A percentile compares a stretch with the other conserved stretches of the same genome.
Conservation (phyloP, 2,113 vertebrate genomes). For the Psammodynastes pulverulentus region DNA sequence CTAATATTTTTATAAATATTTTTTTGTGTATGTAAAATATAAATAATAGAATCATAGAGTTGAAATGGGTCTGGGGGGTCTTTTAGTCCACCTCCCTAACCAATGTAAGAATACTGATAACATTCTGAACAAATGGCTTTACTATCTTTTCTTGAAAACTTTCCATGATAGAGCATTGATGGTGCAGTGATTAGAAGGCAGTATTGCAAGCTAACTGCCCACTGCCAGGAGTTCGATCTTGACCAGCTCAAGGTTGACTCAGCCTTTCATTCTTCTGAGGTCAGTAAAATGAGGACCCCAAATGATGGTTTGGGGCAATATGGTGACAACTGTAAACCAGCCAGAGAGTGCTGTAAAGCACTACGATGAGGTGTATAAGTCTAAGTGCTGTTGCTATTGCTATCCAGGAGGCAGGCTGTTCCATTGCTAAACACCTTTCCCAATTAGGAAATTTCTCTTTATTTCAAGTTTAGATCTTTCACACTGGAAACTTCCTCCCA, state of each 20-base stretch:
- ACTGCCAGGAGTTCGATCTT: neutral
- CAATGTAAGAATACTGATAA: neutral
- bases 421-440: neutral
- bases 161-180: neutral
- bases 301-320: neutral
- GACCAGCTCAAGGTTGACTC: neutral
- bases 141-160: neutral
- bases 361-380: neutral
- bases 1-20: neutral
- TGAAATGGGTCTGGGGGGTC: neutral
- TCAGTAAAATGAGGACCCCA: neutral
- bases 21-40: neutral
- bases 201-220: neutral
- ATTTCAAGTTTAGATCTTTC: neutral
- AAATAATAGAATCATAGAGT: neutral
- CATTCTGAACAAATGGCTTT: neutral
- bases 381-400: neutral
- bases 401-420: neutral
- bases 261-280: neutral
- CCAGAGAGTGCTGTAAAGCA: neutral
- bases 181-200: neutral
- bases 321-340: neutral
- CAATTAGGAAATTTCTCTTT: neutral
- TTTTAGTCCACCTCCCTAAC: neutral
- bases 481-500: neutral